Evolutionary conservation across 2,113 vertebrate genomes (phyloP), one percentile per base, ranked within the genome.

Genomic region (Fulica atra): DNA sequence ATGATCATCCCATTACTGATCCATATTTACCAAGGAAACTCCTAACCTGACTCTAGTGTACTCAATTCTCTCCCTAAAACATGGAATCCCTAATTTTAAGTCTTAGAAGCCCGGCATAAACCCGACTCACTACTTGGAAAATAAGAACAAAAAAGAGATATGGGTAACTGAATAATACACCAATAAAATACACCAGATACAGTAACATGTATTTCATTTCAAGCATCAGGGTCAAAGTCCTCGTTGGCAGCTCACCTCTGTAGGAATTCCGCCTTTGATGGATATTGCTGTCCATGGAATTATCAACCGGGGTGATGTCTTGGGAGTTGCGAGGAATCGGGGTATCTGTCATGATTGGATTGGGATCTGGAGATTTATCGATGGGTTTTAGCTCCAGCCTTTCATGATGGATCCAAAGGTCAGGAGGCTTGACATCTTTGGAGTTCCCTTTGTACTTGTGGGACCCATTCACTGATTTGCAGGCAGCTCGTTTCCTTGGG

Each of bases 361-460:
- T 99, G 80, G 99, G 99, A 72, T 99, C 99, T 3, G 99, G 99
- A 26, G 99, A 99, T 92, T 99, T 99, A 95, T 99, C 99, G 18
- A 99, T 99, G 65, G 99, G 99, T 78, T 99, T 99, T 44, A 99
- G 98, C 86, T 99, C 99, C 89, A 99, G 98, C 53, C 99, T 98
- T 96, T 99, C 99, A 0, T 99, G 99, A 82, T 99, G 99, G 94
- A 99, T 99, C 99, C 99, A 99, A 24, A 99, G 99, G 92, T 99
- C 99, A 0, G 99, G 99, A 5, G 99, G 99, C 54, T 99, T 99
- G 80, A 99, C 98, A 74, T 99, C 99, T 96, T 99, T 99, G 94
- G 99, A 98, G 97, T 99, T 99, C 3, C 99, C 99, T 94, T 99
- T 99, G 98, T 99, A 99, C 93, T 99, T 99, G 97, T 99, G 99